Conservation (phyloP, 2,113 vertebrate species). For the Coptodon rendalli region DNA sequence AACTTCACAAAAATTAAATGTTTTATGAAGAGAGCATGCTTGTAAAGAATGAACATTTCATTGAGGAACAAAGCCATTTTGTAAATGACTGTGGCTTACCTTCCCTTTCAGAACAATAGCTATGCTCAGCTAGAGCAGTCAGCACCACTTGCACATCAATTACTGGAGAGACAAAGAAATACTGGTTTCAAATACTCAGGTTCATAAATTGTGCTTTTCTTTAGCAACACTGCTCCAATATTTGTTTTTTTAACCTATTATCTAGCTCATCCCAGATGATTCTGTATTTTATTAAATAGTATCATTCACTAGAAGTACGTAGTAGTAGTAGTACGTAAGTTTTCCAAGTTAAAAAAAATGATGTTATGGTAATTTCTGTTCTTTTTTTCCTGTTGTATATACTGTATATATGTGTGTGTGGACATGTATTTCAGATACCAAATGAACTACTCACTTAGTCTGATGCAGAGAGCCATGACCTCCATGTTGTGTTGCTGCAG, state of each 20-base stretch:
- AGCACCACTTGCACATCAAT: neutral
- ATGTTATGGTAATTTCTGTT: neutral
- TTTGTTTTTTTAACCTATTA: neutral
- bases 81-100: neutral
- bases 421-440: fast-evolving
- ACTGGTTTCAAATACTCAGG: fast-evolving
- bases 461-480: neutral
- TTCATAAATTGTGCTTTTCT: fast-evolving
- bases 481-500: neutral
- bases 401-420: neutral
- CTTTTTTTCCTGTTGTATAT: neutral
- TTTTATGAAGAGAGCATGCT: neutral
- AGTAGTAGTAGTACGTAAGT: neutral
- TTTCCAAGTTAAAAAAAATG: neutral
- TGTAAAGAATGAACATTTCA: neutral
- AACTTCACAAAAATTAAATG: neutral
- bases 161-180: neutral
- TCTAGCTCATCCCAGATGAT: neutral
- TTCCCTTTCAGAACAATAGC: neutral
- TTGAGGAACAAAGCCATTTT: neutral
- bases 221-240: neutral
- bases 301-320: neutral
- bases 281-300: neutral
- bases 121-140: neutral
- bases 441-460: neutral